Evolutionary conservation across 2,797 vertebrate species (phyloP).

Genomic region (Carcharodon carcharias): DNA sequence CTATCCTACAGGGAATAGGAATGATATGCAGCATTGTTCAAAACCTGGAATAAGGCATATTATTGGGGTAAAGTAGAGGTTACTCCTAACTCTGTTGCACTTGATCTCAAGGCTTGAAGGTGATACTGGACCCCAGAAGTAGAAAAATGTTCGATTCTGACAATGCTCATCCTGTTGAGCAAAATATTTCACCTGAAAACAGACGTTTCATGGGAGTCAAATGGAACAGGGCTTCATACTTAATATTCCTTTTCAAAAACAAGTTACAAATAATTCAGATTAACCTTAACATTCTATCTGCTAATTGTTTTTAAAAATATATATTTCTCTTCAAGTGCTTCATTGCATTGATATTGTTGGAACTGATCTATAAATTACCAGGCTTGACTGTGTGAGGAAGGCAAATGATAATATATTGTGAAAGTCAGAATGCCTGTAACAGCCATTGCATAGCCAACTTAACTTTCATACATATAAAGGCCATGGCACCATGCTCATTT

Average conservation of each 20-base stretch:
- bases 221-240: neutral
- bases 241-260: neutral
- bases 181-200: neutral
- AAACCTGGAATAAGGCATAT: neutral
- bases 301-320: neutral
- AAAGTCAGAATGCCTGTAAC: neutral
- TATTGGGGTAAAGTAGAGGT: neutral
- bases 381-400: neutral
- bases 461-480: neutral
- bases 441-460: neutral
- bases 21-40: neutral
- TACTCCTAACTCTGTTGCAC: neutral
- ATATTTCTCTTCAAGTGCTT: neutral
- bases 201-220: neutral
- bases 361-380: neutral
- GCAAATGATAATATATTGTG: neutral
- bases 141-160: neutral
- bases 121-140: neutral
- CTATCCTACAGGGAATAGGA: neutral
- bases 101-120: neutral
- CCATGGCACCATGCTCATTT: neutral
- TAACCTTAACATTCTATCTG: neutral
- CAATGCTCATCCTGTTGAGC: neutral
- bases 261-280: neutral
- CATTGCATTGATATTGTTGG: neutral